Evolutionary conservation across 1,140 invertebrate species (phyloP), one percentile per base, ranked within the genome.

Genomic region (Triops cancriformis): DNA sequence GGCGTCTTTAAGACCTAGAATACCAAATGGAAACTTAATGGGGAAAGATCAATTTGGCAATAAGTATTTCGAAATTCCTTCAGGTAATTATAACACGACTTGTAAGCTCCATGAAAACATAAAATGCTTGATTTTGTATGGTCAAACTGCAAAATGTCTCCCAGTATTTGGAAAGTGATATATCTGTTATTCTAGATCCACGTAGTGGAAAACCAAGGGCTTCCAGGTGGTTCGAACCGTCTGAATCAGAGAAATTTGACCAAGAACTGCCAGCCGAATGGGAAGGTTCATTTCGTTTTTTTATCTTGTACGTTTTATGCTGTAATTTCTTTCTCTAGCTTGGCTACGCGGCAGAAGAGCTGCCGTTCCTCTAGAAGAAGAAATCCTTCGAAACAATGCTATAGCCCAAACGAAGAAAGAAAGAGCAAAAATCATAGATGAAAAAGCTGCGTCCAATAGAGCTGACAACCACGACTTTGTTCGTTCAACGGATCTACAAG

Each of bases 41-140:
- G 92, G 91, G 18, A 87, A 89, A 82, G 93, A 95, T 85, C 88
- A 90, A 81, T 88, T 91, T 82, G 93, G 93, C 1, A 95, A 93
- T 82, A 89, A 90, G 82, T 95, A 93, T 84, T 95, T 87, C 83
- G 93, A 95, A 86, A 90, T 91, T 77, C 88, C 88, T 23, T 84
- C 89, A 79, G 80, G 82, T 81, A 77, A 73, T 14, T 37, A 64
- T 64, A 43, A 6, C 9, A 26, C 26, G 18, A 75, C 72, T 3
- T 12, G 12, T 11, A 28, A 45, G 12, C 26, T 31, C 3, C 9
- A 77, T 73, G 23, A 9, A n/a, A n/a, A n/a, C n/a, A n/a, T n/a
- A n/a, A n/a, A n/a, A n/a, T n/a, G n/a, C n/a, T n/a, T n/a, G n/a
- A n/a, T n/a, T n/a, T n/a, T n/a, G n/a, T n/a, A n/a, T n/a, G n/a